A percentile compares a stretch with the other conserved stretches of the same genome.
Evolutionary conservation across 2,113 vertebrate genomes (phyloP).

Genomic region (Falcunculus frontatus): DNA sequence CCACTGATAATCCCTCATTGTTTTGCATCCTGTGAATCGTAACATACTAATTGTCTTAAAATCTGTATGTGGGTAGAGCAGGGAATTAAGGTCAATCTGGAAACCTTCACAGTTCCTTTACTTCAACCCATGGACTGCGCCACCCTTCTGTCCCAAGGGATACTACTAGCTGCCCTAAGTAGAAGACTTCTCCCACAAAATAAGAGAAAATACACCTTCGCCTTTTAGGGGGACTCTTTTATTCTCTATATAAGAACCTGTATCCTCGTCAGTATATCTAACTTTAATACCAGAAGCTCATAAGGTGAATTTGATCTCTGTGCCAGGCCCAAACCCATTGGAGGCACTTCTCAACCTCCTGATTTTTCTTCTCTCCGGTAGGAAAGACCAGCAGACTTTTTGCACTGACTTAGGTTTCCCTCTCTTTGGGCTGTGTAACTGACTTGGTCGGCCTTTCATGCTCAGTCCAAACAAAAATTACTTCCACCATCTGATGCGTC

Average conservation of each 20-base stretch:
- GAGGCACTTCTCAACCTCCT: background rate
- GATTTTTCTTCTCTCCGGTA: background rate
- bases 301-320: background rate
- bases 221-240: background rate
- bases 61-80: background rate
- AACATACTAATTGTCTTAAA: background rate
- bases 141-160: background rate
- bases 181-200: background rate
- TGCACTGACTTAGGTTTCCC: background rate
- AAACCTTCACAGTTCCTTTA: background rate
- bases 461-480: background rate
- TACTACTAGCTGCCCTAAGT: rapidly evolving
- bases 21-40: background rate
- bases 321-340: background rate
- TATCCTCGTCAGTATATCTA: rapidly evolving
- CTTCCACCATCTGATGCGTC: background rate
- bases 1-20: background rate
- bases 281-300: background rate
- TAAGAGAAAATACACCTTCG: background rate
- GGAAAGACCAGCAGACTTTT: background rate
- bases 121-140: background rate
- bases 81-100: background rate
- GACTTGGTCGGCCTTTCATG: background rate
- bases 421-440: background rate
- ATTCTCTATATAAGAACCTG: background rate